Evolutionary conservation across 2,888 invertebrate genomes (phyloP).

Genomic region (Lacanobia wlatinum): DNA sequence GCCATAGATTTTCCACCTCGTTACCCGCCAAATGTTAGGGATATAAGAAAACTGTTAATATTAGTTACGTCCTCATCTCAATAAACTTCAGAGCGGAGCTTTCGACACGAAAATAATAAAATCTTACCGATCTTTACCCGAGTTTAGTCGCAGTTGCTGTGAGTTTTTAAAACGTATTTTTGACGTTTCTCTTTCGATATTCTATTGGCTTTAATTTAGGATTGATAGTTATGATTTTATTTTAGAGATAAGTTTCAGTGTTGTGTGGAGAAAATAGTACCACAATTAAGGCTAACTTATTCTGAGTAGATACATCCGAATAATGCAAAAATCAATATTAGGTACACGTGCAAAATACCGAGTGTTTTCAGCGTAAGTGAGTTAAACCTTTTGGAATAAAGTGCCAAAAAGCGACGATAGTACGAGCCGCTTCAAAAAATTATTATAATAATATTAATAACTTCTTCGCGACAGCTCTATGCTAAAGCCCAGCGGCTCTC

Average conservation of each 20-base stretch:
- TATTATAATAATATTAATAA: not conserved
- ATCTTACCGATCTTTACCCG: slow-evolving; percentile 61
- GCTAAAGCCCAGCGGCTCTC: slow-evolving; percentile 65
- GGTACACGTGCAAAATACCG: not conserved
- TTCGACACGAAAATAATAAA: slow-evolving; percentile 66
- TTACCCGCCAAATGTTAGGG: slow-evolving; percentile 36
- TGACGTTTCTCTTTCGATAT: slow-evolving; percentile 60
- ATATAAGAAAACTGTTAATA: slow-evolving; percentile 57
- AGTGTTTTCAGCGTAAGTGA: not conserved
- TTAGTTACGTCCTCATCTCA: slow-evolving; percentile 64
- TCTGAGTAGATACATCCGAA: not conserved
- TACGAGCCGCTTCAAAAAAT: too few species aligned
- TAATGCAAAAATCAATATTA: not conserved
- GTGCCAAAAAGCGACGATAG: too few species aligned
- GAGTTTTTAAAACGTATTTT: slow-evolving; percentile 57
- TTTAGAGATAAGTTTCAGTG: not conserved
- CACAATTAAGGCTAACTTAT: not conserved
- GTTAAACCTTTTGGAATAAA: not conserved
- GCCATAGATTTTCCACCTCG: slow-evolving; percentile 34
- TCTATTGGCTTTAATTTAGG: slow-evolving; percentile 56
- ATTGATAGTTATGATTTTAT: slow-evolving; percentile 17
- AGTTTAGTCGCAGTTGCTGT: slow-evolving; percentile 40
- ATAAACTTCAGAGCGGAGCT: slow-evolving; percentile 55
- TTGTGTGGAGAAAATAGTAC: not conserved
- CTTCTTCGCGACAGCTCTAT: slow-evolving; percentile 46